Conservation (phyloP, 2,797 vertebrate species). For the Buceros bicornis region DNA sequence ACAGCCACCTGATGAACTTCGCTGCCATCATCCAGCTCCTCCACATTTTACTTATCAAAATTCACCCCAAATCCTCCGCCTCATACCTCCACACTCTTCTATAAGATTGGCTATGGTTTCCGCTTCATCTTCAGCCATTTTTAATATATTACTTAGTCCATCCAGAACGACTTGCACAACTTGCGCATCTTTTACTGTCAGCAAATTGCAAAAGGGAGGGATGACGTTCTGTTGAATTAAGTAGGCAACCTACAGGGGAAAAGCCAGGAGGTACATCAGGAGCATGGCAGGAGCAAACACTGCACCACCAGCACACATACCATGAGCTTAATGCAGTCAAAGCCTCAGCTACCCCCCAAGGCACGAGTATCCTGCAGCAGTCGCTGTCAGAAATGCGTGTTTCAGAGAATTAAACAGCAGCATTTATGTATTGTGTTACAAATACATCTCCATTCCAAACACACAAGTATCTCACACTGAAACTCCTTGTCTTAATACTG, state of each 20-base stretch:
- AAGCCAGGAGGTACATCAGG: neutral
- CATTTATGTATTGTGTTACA: accelerated
- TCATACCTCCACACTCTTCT: conserved; percentile 96
- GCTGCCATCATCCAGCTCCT: neutral
- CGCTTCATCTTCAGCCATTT: conserved; percentile 98
- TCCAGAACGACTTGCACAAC: conserved; percentile 98
- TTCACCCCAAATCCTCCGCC: neutral
- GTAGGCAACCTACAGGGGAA: conserved; percentile 90
- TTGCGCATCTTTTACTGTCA: conserved; percentile 97
- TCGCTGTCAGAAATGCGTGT: neutral
- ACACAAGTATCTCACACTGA: neutral
- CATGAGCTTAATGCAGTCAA: neutral
- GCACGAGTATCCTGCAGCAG: neutral
- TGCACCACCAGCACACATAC: neutral
- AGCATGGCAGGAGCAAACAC: neutral
- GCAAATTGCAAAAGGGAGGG: conserved; percentile 97
- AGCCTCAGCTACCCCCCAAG: neutral
- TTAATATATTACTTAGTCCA: conserved; percentile 99
- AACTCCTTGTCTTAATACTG: too few species aligned
- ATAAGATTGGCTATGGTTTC: conserved; percentile 98
- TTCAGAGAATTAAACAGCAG: neutral
- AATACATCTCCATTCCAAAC: neutral
- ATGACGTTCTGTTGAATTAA: conserved; percentile 98
- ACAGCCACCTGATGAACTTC: neutral
- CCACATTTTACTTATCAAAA: neutral